phyloP scores from a whole-genome alignment of 2,888 invertebrate species.

The Rhingia rostrata region DNA sequence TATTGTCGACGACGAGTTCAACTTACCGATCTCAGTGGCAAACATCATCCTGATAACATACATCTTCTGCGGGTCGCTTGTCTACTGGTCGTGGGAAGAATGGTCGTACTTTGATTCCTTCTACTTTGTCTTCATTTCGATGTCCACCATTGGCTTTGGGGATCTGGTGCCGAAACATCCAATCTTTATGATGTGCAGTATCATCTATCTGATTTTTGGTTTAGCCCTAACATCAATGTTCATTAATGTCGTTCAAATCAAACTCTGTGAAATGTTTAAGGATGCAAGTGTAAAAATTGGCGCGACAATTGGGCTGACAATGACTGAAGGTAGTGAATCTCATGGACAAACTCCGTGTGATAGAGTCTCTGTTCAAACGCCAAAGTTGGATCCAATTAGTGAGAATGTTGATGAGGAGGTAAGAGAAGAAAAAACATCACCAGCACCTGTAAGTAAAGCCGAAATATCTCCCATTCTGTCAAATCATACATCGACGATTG shows the following conservation, averaged over 20 bases:
- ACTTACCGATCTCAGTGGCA: conserved; percentile 95
- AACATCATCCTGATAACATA: conserved; percentile 92
- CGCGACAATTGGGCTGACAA: conserved; percentile 90
- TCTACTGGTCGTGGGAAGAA: conserved; percentile 89
- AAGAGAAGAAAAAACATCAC: too few species aligned
- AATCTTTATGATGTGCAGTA: too few species aligned
- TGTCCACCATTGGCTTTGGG: too few species aligned
- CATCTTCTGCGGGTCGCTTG: conserved; percentile 92
- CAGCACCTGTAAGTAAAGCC: too few species aligned
- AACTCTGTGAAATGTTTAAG: conserved; percentile 87
- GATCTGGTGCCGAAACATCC: too few species aligned
- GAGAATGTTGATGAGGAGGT: conserved; percentile 76
- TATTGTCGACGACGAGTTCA: conserved; percentile 96
- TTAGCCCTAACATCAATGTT: too few species aligned
- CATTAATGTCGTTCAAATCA: too few species aligned
- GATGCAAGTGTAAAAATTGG: conserved; percentile 93
- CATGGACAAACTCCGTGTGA: too few species aligned
- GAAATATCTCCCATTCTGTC: conserved; percentile 79
- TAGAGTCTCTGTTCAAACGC: conserved; percentile 69
- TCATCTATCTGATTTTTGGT: too few species aligned
- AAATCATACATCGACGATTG: conserved; percentile 60
- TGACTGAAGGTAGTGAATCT: conserved; percentile 84
- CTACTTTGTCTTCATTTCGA: conserved; percentile 97
- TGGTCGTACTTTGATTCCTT: conserved; percentile 97
- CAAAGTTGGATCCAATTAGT: conserved; percentile 79